phyloP scores from a whole-genome alignment of 2,113 vertebrate species.

The Rhynchomys soricoides region DNA sequence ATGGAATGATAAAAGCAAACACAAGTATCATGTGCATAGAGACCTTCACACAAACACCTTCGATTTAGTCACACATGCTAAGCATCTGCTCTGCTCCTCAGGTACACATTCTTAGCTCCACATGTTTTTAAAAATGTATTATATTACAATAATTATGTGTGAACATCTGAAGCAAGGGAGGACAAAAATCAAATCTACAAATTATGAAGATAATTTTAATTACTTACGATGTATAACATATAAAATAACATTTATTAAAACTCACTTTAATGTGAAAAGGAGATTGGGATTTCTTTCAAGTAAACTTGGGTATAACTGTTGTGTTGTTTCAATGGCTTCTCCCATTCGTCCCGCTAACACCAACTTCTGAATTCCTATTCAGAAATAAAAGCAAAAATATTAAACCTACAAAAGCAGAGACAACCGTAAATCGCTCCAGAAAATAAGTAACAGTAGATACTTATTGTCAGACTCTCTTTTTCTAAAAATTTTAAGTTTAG shows the following conservation, averaged over 20 bases:
- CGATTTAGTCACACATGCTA: not conserved
- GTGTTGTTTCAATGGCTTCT: slow-evolving; percentile 99
- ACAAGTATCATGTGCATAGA: not conserved
- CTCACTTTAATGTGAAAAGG: slow-evolving; percentile 99
- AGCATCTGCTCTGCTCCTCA: not conserved
- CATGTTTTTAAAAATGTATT: not conserved
- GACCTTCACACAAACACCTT: no score
- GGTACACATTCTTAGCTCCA: not conserved
- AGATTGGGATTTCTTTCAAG: slow-evolving; percentile 99
- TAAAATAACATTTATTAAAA: slow-evolving; percentile 78
- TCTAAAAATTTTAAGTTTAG: slow-evolving; percentile 41
- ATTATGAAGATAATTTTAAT: slow-evolving; percentile 76
- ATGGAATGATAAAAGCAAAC: not conserved
- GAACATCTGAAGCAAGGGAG: slow-evolving; percentile 66
- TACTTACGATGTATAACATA: slow-evolving; percentile 55
- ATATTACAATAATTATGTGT: not conserved
- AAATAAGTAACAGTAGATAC: not conserved
- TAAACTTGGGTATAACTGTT: slow-evolving; percentile 98
- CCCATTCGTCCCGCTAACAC: slow-evolving; percentile 99
- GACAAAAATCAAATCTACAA: slow-evolving; percentile 74
- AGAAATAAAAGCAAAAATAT: slow-evolving; percentile 81
- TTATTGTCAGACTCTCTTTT: not conserved
- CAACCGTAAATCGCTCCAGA: not conserved
- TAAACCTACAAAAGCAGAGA: slow-evolving; percentile 40
- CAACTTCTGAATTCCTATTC: slow-evolving; percentile 98